phyloP scores from a whole-genome alignment of 2,113 vertebrate genomes.

The Synchiropus splendidus region DNA sequence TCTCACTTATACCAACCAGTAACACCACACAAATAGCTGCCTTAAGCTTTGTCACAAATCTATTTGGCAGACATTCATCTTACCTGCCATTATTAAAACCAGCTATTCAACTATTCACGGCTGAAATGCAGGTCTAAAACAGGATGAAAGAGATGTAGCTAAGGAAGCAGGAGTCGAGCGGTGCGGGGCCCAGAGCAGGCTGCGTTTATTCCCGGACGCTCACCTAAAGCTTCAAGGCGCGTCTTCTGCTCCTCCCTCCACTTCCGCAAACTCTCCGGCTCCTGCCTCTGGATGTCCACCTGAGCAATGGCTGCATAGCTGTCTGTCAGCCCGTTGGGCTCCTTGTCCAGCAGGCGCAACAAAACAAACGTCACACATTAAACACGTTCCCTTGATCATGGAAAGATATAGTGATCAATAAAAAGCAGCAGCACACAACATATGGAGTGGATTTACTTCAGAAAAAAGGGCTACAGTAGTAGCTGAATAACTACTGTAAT shows the following conservation, averaged over 20 bases:
- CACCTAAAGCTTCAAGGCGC: conserved; percentile 87
- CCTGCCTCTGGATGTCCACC: conserved; percentile 84
- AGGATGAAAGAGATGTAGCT: no score
- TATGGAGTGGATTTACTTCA: no score
- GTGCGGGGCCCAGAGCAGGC: no score
- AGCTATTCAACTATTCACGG: no score
- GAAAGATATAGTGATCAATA: neutral
- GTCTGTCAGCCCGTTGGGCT: conserved; percentile 79
- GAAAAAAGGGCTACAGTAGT: no score
- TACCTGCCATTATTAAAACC: neutral
- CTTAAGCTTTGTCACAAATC: neutral
- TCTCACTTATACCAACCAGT: no score
- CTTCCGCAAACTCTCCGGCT: conserved; percentile 91
- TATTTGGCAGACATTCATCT: neutral
- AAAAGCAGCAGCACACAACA: neutral
- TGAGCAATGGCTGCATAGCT: conserved; percentile 88
- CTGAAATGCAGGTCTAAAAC: no score
- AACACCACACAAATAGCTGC: no score
- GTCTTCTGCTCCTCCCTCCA: conserved; percentile 95
- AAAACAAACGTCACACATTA: conserved; percentile 2
- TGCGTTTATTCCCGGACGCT: conserved; percentile 4
- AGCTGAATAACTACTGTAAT: no score
- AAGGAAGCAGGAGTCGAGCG: no score
- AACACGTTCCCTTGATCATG: neutral
- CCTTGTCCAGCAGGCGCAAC: conserved; percentile 70